These are phyloP conservation scores for Penaeus indicus DNA, from an alignment of 1,140 invertebrate genomes.

Conservation along the genomic window DNA sequence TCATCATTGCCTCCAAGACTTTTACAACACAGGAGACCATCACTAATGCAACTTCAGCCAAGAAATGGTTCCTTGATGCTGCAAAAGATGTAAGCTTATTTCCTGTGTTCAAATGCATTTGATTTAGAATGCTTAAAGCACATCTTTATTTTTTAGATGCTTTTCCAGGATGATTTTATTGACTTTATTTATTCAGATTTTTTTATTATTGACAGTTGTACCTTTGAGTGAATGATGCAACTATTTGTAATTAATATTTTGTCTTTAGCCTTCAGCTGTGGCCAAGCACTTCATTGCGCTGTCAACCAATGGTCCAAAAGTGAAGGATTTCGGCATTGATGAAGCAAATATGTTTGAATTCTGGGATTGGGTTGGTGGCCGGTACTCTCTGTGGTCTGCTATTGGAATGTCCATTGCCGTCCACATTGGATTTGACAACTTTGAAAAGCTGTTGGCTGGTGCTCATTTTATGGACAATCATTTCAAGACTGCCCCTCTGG, in stretches of 20 bases:
- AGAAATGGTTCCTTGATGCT: slow-evolving; percentile 90
- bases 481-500: slow-evolving; percentile 88
- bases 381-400: slow-evolving; percentile 78
- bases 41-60: slow-evolving; percentile 97
- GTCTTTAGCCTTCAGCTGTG: slow-evolving; percentile 81
- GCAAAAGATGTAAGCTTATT: slow-evolving; percentile 86
- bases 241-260: slow-evolving; percentile 47
- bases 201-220: slow-evolving; percentile 30
- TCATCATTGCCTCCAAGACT: slow-evolving; percentile 99
- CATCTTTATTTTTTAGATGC: not conserved
- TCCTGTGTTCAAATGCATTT: not conserved
- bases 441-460: slow-evolving; percentile 88
- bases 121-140: not conserved
- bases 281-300: slow-evolving; percentile 98
- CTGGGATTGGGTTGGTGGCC: slow-evolving; percentile 99
- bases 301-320: slow-evolving; percentile 94
- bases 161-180: not conserved
- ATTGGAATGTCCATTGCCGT: slow-evolving; percentile 93
- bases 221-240: not conserved
- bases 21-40: slow-evolving; percentile 99
- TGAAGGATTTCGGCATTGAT: slow-evolving; percentile 97
- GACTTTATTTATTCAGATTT: slow-evolving; percentile 13
- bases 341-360: slow-evolving; percentile 99
- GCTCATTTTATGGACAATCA: slow-evolving; percentile 93
- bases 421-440: slow-evolving; percentile 96